These are phyloP conservation scores for Nymphalis polychloros DNA, from an alignment of 2,888 invertebrate species.

Conservation along the genomic window DNA sequence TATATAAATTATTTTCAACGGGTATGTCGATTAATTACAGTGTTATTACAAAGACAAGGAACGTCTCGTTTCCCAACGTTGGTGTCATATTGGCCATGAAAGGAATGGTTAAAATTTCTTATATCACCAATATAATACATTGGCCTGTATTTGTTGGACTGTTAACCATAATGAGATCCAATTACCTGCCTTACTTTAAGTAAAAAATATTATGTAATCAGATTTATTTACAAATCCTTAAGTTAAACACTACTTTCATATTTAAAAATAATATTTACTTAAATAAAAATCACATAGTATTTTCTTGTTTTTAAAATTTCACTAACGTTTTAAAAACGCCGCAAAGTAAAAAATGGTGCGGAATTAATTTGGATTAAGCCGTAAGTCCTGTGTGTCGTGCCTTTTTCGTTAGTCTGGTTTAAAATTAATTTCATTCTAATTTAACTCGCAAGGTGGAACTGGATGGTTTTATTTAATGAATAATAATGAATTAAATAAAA, in stretches of 20 bases:
- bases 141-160: too few relatives aligned
- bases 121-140: too few relatives aligned
- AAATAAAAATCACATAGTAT: neutral
- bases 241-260: constrained; percentile 2
- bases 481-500: neutral
- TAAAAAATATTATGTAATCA: too few relatives aligned
- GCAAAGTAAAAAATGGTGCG: constrained; percentile 20
- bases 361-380: constrained; percentile 38
- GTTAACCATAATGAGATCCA: too few relatives aligned
- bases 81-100: too few relatives aligned
- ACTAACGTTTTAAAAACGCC: constrained; percentile 12
- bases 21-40: too few relatives aligned
- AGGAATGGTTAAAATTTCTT: too few relatives aligned
- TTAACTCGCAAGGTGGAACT: constrained; percentile 4
- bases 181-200: too few relatives aligned
- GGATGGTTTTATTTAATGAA: neutral
- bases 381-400: constrained; percentile 33
- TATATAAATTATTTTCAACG: too few relatives aligned
- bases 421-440: constrained; percentile 32
- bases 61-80: too few relatives aligned
- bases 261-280: neutral
- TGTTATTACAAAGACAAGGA: too few relatives aligned
- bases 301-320: constrained; percentile 7
- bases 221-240: too few relatives aligned
- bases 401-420: constrained; percentile 26